A percentile compares a stretch with the other conserved stretches of the same genome.
phyloP scores from a whole-genome alignment of 2,797 vertebrate genomes.

The Falco rusticolus region DNA sequence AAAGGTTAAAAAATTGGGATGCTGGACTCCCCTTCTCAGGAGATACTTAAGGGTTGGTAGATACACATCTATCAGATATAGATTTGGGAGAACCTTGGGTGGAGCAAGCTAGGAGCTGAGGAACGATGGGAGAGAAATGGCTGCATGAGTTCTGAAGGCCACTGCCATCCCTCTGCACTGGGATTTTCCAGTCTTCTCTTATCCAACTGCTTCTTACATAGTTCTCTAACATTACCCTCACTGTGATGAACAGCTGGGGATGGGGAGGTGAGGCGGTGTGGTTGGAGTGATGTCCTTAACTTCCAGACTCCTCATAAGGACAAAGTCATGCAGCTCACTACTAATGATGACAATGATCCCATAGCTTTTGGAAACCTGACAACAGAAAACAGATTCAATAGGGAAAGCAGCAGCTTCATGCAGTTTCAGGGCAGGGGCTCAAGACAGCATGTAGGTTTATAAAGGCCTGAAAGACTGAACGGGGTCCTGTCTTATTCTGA shows the following conservation, averaged over 20 bases:
- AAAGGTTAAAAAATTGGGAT: neutral
- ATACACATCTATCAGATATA: neutral
- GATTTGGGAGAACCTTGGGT: neutral
- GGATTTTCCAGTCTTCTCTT: neutral
- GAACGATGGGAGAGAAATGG: neutral
- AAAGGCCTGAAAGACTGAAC: neutral
- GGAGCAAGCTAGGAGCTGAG: neutral
- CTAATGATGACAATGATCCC: neutral
- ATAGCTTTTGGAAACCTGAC: neutral
- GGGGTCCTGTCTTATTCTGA: neutral
- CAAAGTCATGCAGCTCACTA: neutral
- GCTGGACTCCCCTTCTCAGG: neutral
- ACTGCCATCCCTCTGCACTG: neutral
- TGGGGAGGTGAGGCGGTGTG: fast-evolving
- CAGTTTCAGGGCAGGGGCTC: neutral
- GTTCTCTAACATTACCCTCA: neutral
- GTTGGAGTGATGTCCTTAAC: neutral
- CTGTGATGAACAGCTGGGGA: neutral
- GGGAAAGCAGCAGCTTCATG: neutral
- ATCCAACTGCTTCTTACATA: neutral
- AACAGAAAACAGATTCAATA: neutral
- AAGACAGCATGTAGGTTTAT: neutral
- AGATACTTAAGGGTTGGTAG: neutral
- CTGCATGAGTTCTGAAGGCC: neutral
- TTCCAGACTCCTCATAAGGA: neutral